Conservation (phyloP, 2,888 invertebrate species). For the Ophion ventricosus region DNA sequence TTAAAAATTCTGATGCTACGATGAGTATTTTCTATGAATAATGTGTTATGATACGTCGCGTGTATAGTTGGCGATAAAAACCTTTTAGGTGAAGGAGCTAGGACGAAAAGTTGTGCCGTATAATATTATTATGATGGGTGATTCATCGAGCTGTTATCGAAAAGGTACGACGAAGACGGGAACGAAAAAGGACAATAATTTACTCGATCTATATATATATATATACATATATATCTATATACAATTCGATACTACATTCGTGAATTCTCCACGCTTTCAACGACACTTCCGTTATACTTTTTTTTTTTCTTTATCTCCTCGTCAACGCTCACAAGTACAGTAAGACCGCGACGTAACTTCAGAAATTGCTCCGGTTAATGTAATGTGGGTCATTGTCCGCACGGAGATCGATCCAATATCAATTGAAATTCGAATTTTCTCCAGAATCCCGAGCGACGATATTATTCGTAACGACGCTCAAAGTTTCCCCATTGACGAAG, state of each 20-base stretch:
- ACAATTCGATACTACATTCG: background rate
- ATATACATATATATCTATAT: slow-evolving; percentile 1
- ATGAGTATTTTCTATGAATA: background rate
- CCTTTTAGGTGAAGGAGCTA: background rate
- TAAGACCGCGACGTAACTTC: slow-evolving; percentile 12
- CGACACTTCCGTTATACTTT: slow-evolving; percentile 39
- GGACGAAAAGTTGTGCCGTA: slow-evolving; percentile 24
- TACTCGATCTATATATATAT: background rate
- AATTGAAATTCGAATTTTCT: slow-evolving; percentile 44
- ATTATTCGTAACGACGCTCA: slow-evolving; percentile 47
- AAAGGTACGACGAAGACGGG: slow-evolving; percentile 45
- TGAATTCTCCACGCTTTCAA: slow-evolving; percentile 23
- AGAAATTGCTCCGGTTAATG: slow-evolving; percentile 44
- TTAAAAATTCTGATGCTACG: background rate
- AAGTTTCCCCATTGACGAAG: slow-evolving; percentile 40
- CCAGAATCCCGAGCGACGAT: background rate
- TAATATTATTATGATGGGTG: slow-evolving; percentile 49
- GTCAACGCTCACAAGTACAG: background rate
- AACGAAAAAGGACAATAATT: slow-evolving; percentile 38
- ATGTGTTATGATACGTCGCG: background rate
- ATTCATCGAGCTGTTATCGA: slow-evolving; percentile 60
- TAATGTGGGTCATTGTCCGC: slow-evolving; percentile 61
- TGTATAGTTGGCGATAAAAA: background rate
- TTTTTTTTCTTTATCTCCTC: slow-evolving; percentile 8
- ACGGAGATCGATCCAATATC: slow-evolving; percentile 53